Evolutionary conservation across 2,888 invertebrate genomes (phyloP), one percentile per base, ranked within the genome.

Genomic region (Thalpophila matura): DNA sequence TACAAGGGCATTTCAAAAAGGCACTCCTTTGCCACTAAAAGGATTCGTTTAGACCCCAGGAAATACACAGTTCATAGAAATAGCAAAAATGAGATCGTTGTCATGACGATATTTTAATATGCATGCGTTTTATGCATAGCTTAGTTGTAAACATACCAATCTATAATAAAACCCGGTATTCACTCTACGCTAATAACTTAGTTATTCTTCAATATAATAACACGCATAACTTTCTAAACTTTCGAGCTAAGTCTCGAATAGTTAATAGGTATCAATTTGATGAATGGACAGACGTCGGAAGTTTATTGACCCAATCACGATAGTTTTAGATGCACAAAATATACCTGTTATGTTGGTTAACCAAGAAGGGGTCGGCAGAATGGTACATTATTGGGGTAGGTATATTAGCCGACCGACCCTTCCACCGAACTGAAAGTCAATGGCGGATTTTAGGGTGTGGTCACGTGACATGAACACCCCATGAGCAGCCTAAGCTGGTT

Each of bases 161-260:
- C n/a, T 38, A 20, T 16, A 61, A 61, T 33, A 42, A 42, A 35
- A 55, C 29, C 57, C 12, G 10, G 29, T 57, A 37, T 43, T 37
- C 7, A 20, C n/a, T 37, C 24, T 43, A 29, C 37, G 24, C 43
- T 47, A 47, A 57, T 57, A 67, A n/a, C n/a, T 3, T 22, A 53
- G 27, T 50, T 38, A 61, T 53, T 54, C 14, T 53, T 54, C 14
- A 74, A 60, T 54, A 51, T 55, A 37, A 55, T 31, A 70, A 35
- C n/a, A n/a, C 50, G 37, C 22, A n/a, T 35, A 10, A 76, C 80
- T 80, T 80, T 80, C 81, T 80, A 79, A 80, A 77, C 72, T 74
- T 76, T 79, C 80, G 26, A 68, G 49, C 43, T 60, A 69, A 72
- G 66, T 67, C 37, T 67, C 38, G 37, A 27, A 51, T 31, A 33